These are phyloP conservation scores for Petrosia ficiformis DNA, from an alignment of 37 sponge, comb jelly and placozoan species.

Conservation along the genomic window DNA sequence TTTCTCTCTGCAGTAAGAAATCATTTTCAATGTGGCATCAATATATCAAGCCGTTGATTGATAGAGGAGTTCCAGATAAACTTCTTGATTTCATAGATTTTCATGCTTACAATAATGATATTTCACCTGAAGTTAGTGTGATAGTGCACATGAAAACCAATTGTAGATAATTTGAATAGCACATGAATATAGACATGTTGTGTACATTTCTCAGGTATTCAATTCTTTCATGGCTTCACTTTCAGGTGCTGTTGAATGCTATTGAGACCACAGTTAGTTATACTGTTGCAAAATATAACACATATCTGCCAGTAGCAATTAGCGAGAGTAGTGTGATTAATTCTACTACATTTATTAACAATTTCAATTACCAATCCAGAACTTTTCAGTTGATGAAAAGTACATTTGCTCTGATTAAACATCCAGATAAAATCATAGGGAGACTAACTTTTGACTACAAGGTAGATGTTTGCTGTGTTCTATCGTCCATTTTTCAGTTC, in stretches of 20 bases:
- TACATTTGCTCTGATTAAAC: slow-evolving; percentile 23
- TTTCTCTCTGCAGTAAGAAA: neutral
- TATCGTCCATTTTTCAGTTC: neutral
- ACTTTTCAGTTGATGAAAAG: slow-evolving; percentile 13
- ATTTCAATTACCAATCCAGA: neutral
- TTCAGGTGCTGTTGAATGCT: neutral
- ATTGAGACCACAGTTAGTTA: slow-evolving; percentile 14
- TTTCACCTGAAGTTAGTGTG: slow-evolving; percentile 10
- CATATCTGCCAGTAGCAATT: slow-evolving; percentile 7
- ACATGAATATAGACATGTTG: neutral
- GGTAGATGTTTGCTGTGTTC: neutral
- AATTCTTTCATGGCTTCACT: neutral
- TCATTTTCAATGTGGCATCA: slow-evolving; percentile 22
- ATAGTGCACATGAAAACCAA: neutral
- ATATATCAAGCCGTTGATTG: slow-evolving; percentile 28
- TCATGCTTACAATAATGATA: slow-evolving; percentile 23
- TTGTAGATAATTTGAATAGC: neutral
- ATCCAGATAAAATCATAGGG: slow-evolving; percentile 24
- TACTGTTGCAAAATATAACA: neutral
- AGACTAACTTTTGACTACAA: slow-evolving; percentile 26
- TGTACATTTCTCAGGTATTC: neutral
- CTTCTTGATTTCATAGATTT: slow-evolving; percentile 30
- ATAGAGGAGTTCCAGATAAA: slow-evolving; percentile 10
- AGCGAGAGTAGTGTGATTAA: too few relatives aligned
- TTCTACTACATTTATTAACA: neutral